Evolutionary conservation across 2,797 vertebrate species (phyloP).

Genomic region (Enteromius mattozi): DNA sequence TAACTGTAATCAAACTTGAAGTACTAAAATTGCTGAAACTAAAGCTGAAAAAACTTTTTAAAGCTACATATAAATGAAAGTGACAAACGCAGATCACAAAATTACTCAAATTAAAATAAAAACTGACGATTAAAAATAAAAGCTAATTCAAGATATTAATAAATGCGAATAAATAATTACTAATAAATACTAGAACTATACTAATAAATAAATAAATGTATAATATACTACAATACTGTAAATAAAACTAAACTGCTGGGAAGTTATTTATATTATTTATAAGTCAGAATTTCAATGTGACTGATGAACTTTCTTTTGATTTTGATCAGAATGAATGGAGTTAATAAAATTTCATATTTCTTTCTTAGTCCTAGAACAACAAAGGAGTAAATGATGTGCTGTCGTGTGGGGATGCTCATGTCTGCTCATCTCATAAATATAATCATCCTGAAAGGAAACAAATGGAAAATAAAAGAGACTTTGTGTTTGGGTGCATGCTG

Average conservation of each 20-base stretch:
- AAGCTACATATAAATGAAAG: no score
- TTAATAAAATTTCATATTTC: background rate
- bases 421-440: background rate
- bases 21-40: no score
- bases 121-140: background rate
- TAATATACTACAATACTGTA: background rate
- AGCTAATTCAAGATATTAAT: no score
- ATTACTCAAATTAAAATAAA: background rate
- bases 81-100: no score
- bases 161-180: background rate
- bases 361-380: background rate
- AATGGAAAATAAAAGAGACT: background rate
- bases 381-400: background rate
- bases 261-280: no score
- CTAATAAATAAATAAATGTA: no score
- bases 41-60: no score
- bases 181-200: background rate
- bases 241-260: background rate
- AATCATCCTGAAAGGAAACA: background rate
- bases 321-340: background rate
- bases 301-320: background rate
- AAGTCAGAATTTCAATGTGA: background rate
- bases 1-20: background rate
- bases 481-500: conserved; percentile 4
- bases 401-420: background rate